Conservation (phyloP, 2,888 invertebrate genomes). For the Scaptomyza caliginosa region DNA sequence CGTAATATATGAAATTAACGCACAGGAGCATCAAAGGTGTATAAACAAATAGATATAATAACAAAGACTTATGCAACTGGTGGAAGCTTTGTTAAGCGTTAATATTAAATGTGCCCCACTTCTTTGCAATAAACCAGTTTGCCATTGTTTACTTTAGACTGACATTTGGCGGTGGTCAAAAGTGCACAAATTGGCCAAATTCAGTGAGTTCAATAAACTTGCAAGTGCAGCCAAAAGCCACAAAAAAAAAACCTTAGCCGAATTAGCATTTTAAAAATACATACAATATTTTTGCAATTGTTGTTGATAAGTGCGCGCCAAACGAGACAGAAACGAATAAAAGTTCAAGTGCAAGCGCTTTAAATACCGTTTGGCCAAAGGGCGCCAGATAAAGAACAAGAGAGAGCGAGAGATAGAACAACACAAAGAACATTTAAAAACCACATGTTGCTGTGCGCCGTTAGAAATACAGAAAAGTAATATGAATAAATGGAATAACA, state of each 20-base stretch:
- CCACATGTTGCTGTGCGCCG: slow-evolving; percentile 66
- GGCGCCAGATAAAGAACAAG: slow-evolving; percentile 15
- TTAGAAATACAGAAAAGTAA: slow-evolving; percentile 19
- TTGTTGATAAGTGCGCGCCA: slow-evolving; percentile 41
- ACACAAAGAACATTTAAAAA: slow-evolving; percentile 45
- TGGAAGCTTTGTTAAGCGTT: slow-evolving; percentile 15
- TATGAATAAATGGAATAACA: slow-evolving; percentile 41
- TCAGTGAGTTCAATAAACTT: slow-evolving; percentile 66
- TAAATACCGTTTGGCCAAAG: slow-evolving; percentile 65
- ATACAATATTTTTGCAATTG: slow-evolving; percentile 24
- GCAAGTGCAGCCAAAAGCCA: slow-evolving; percentile 15
- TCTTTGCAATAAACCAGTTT: slow-evolving; percentile 64
- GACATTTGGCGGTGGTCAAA: slow-evolving; percentile 53
- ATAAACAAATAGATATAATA: slow-evolving; percentile 31
- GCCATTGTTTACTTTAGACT: slow-evolving; percentile 36
- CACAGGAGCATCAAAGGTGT: slow-evolving; percentile 18
- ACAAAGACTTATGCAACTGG: slow-evolving; percentile 55
- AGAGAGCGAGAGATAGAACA: background rate
- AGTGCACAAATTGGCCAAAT: slow-evolving; percentile 58
- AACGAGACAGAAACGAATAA: background rate
- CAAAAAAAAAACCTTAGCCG: slow-evolving; percentile 48
- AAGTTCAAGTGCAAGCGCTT: slow-evolving; percentile 66
- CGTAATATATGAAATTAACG: slow-evolving; percentile 48
- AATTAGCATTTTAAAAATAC: slow-evolving; percentile 31
- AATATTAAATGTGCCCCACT: slow-evolving; percentile 52